Conservation (phyloP, 2,888 invertebrate genomes). For the Perdita meconis region DNA sequence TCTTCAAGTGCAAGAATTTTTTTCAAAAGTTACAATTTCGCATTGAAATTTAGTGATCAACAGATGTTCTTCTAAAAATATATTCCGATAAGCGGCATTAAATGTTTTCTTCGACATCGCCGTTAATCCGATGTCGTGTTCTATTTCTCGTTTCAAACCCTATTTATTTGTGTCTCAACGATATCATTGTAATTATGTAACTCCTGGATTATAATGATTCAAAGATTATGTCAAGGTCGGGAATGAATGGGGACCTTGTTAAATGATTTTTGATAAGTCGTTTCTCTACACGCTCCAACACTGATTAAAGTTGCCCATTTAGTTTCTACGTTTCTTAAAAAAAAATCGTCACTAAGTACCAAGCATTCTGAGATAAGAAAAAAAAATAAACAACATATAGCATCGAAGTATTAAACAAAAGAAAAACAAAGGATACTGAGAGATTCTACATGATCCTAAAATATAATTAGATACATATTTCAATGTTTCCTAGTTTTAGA, state of each 20-base stretch:
- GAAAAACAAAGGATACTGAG: too few species aligned
- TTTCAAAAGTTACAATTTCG: background rate
- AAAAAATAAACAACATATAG: too few species aligned
- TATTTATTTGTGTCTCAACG: background rate
- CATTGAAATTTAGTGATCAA: background rate
- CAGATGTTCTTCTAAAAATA: constrained; percentile 31
- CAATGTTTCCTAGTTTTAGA: background rate
- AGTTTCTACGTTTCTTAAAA: too few species aligned
- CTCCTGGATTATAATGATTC: background rate
- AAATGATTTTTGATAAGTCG: background rate
- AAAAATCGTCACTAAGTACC: too few species aligned
- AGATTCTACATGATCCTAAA: too few species aligned
- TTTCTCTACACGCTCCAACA: background rate
- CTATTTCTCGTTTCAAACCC: background rate
- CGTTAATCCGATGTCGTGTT: background rate
- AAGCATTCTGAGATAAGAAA: too few species aligned
- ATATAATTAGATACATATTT: background rate
- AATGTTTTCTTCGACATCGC: background rate
- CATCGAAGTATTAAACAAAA: too few species aligned
- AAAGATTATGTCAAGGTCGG: constrained; percentile 6
- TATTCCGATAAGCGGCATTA: constrained; percentile 14
- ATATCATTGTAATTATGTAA: constrained; percentile 29
- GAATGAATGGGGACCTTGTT: constrained; percentile 5
- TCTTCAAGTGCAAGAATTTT: background rate
- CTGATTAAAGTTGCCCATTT: background rate